These are phyloP conservation scores for Euborellia annulipes DNA, from an alignment of 1,140 invertebrate species.

Conservation along the genomic window DNA sequence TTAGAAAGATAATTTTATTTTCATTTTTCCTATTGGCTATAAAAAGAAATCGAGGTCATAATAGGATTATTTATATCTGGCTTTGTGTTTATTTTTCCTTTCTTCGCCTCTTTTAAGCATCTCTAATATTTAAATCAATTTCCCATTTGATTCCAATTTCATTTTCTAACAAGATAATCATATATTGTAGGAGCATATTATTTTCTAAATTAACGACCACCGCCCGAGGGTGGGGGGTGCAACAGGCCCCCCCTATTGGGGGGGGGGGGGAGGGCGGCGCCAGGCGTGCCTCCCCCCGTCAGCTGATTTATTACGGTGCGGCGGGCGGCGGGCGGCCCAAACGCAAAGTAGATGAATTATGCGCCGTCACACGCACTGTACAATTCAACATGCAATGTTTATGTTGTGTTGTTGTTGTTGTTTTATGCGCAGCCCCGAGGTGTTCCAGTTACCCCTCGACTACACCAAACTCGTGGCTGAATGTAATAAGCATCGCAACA, in stretches of 20 bases:
- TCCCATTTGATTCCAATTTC: slow-evolving; percentile 3
- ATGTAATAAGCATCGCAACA: slow-evolving; percentile 32
- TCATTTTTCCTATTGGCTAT: too few relatives aligned
- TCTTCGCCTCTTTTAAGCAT: too few relatives aligned
- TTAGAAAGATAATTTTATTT: too few relatives aligned
- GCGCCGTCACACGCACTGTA: too few relatives aligned
- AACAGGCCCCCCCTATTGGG: not conserved
- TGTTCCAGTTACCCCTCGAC: slow-evolving; percentile 67
- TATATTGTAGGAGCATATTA: not conserved
- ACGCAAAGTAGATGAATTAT: too few relatives aligned
- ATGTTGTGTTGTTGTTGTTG: slow-evolving; percentile 1
- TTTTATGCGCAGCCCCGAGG: slow-evolving; percentile 55
- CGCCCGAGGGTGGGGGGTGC: not conserved
- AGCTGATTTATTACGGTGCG: too few relatives aligned
- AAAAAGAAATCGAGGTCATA: too few relatives aligned
- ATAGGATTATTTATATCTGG: too few relatives aligned
- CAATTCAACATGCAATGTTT: too few relatives aligned
- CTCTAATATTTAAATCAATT: too few relatives aligned
- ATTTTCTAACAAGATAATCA: not conserved
- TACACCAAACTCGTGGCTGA: slow-evolving; percentile 69
- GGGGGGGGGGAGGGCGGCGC: not conserved
- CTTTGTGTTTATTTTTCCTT: too few relatives aligned
- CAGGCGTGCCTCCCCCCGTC: not conserved
- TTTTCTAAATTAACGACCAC: slow-evolving; percentile 9
- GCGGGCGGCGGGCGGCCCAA: too few relatives aligned